Evolutionary conservation across 92 coral and sea anemone species (phyloP).

Genomic region (Montipora capitata): DNA sequence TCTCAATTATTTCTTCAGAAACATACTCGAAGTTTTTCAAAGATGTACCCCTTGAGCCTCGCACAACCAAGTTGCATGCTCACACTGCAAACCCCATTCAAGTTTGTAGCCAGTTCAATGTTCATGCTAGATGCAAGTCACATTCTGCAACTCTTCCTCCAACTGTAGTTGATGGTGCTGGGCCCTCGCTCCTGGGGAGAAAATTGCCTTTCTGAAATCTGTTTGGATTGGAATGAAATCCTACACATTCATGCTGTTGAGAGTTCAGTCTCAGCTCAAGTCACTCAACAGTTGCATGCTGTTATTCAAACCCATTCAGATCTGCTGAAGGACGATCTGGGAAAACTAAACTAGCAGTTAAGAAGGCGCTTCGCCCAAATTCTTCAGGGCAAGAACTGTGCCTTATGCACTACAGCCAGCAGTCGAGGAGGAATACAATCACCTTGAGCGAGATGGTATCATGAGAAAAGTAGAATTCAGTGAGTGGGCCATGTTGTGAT

Average conservation of each 20-base stretch:
- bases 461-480: slow-evolving; percentile 62
- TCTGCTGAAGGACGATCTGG: slow-evolving; percentile 60
- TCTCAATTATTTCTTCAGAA: too few species aligned
- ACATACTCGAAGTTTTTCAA: slow-evolving; percentile 31
- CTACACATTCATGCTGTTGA: slow-evolving; percentile 15
- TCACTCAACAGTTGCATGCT: slow-evolving; percentile 42
- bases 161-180: slow-evolving; percentile 66
- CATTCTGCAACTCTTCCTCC: slow-evolving; percentile 68
- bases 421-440: slow-evolving; percentile 69
- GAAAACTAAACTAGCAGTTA: slow-evolving; percentile 66
- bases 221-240: slow-evolving; percentile 62
- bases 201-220: slow-evolving; percentile 39
- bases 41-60: slow-evolving; percentile 56
- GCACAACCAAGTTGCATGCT: slow-evolving; percentile 60
- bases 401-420: slow-evolving; percentile 68
- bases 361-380: slow-evolving; percentile 64
- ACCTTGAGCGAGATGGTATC: slow-evolving; percentile 70
- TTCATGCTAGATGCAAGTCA: slow-evolving; percentile 45
- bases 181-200: slow-evolving; percentile 72
- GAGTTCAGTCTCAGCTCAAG: slow-evolving; percentile 12
- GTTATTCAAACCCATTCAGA: slow-evolving; percentile 49
- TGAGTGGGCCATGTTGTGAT: too few species aligned
- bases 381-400: slow-evolving; percentile 69
- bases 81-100: slow-evolving; percentile 59
- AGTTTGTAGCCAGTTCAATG: slow-evolving; percentile 61